Base-by-base conservation (phyloP, 1,140 invertebrate species). In the Drosophila nebulosa region DNA sequence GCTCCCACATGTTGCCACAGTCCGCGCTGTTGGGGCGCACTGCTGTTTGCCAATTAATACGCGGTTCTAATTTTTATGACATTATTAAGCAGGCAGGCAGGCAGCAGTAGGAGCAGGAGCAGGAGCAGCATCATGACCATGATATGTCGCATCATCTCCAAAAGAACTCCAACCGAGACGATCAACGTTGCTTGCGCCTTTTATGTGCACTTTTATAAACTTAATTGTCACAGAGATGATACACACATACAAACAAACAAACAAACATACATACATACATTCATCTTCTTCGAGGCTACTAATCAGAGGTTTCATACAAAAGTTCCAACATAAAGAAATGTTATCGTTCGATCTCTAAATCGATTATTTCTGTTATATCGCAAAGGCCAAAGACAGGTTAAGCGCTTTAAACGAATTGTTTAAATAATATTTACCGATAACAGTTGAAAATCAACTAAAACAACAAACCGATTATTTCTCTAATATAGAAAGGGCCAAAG, bases 11-110 rank as follows among this genome's bases (percentile, higher is more conserved):
- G 74, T 83, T 77, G 81, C 76, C 64, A 79, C 66, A 56, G 39
- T n/a, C n/a, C 46, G 35, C 63, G 36, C 64, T 53, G 55, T 58
- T 42, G 42, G 39, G n/a, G 6, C 57, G 4, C 32, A 53, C 52
- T 74, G 79, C 18, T 5, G 10, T 30, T 36, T 36, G 21, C 83
- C 83, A 86, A 86, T 86, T 86, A 86, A 86, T 86, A 88, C 83
- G 83, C 83, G 83, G 79, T 89, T 88, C 83, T 88, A 88, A 88
- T 88, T 88, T 88, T 88, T 88, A 88, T 88, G 83, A 88, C 83
- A 88, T 88, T 88, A 88, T 88, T 88, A 89, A 88, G 83, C 71
- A 88, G 83, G 81, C 76, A 73, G n/a, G n/a, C n/a, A n/a, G n/a
- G n/a, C n/a, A n/a, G n/a, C n/a, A n/a, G 72, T 76, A 35, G 12